Percentiles rank a stretch among this genome's conserved stretches.
Evolutionary conservation across 2,888 invertebrate genomes (phyloP).

Genomic region (Caradrina kadenii): DNA sequence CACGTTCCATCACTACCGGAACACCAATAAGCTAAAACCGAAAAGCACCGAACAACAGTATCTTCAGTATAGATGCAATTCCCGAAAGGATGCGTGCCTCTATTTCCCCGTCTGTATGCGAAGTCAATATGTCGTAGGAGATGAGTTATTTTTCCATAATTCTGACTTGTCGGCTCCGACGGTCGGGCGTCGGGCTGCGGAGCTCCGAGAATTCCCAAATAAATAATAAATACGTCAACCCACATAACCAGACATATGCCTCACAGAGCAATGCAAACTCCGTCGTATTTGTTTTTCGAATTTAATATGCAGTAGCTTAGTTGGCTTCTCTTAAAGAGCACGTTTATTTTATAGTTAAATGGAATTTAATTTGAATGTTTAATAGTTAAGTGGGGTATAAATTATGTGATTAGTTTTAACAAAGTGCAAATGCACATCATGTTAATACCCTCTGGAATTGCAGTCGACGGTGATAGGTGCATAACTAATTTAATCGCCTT

Average conservation of each 20-base stretch:
- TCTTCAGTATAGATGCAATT: conserved; percentile 80
- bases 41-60: conserved; percentile 62
- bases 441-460: conserved; percentile 24
- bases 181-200: conserved; percentile 66
- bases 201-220: conserved; percentile 86
- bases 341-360: conserved; percentile 30
- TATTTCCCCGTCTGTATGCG: conserved; percentile 78
- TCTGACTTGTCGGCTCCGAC: conserved; percentile 68
- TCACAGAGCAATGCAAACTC: conserved; percentile 70
- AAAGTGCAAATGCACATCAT: conserved; percentile 28
- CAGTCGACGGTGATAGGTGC: conserved; percentile 31
- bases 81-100: conserved; percentile 81
- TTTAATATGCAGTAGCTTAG: conserved; percentile 76
- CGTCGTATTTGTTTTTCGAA: conserved; percentile 74
- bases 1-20: conserved; percentile 38
- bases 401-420: conserved; percentile 28
- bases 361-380: conserved; percentile 15
- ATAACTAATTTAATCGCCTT: conserved; percentile 47
- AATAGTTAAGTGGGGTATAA: conserved; percentile 12
- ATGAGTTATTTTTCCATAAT: conserved; percentile 90
- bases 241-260: conserved; percentile 58
- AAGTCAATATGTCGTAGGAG: conserved; percentile 88
- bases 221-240: conserved; percentile 89
- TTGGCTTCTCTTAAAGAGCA: conserved; percentile 47
- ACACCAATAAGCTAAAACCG: conserved; percentile 63